phyloP scores from a whole-genome alignment of 2,113 vertebrate species.

The Elanoides forficatus region DNA sequence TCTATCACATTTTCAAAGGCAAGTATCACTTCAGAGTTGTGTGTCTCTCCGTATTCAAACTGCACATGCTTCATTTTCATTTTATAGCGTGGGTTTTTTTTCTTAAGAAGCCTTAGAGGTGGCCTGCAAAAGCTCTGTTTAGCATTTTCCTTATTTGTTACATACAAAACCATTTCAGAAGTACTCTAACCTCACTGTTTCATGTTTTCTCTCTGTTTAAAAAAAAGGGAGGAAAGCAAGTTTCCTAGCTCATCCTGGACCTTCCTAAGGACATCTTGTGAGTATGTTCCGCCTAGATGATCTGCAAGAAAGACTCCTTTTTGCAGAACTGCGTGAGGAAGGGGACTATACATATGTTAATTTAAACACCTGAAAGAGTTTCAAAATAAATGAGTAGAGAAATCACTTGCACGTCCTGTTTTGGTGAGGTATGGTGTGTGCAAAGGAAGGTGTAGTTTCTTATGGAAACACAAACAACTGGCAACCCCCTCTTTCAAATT shows the following conservation, averaged over 20 bases:
- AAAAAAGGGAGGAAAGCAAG: background rate
- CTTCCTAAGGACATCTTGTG: background rate
- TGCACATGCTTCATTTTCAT: background rate
- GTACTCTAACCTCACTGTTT: background rate
- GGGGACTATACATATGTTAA: background rate
- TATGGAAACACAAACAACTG: background rate
- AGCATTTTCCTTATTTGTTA: background rate
- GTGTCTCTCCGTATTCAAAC: accelerated
- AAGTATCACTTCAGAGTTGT: background rate
- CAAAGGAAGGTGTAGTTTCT: background rate
- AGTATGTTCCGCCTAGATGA: accelerated
- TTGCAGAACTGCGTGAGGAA: accelerated
- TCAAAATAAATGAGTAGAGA: accelerated
- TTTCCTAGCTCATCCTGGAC: background rate
- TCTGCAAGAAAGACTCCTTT: background rate
- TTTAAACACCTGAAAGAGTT: background rate
- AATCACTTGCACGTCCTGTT: background rate
- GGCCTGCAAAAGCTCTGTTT: background rate
- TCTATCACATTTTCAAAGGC: background rate
- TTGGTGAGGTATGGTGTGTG: accelerated
- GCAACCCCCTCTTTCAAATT: background rate
- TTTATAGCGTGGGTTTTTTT: background rate
- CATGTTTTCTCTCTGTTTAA: background rate
- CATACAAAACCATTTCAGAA: background rate
- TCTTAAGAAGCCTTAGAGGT: background rate